Percentiles rank a stretch among this genome's conserved stretches.
Evolutionary conservation across 1,140 invertebrate species (phyloP).

Genomic region (Holcopasites calliopsidis): DNA sequence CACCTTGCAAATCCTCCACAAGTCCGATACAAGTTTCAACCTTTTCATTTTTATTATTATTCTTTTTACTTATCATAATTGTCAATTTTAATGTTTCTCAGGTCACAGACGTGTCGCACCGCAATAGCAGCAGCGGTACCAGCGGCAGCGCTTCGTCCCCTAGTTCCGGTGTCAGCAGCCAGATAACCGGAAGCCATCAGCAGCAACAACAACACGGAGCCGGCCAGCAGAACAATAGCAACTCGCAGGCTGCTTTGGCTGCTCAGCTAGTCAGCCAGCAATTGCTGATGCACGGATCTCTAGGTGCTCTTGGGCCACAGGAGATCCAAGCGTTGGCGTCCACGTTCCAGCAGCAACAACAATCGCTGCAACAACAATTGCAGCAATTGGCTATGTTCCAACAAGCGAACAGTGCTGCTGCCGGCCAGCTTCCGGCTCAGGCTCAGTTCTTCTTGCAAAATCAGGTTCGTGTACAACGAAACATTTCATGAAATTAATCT

Average conservation of each 20-base stretch:
- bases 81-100: slow-evolving; percentile 31
- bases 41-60: no score
- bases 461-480: slow-evolving; percentile 81
- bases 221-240: slow-evolving; percentile 71
- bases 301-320: slow-evolving; percentile 80
- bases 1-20: no score
- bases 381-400: slow-evolving; percentile 89
- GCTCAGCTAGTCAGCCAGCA: slow-evolving; percentile 85
- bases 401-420: slow-evolving; percentile 78
- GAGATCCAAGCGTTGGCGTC: slow-evolving; percentile 85
- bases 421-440: slow-evolving; percentile 82
- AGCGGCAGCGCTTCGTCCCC: slow-evolving; percentile 80
- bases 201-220: slow-evolving; percentile 65
- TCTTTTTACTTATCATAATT: no score
- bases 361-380: slow-evolving; percentile 83
- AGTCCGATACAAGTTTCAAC: no score
- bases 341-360: slow-evolving; percentile 83
- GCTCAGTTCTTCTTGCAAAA: slow-evolving; percentile 90
- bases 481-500: neutral
- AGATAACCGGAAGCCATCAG: slow-evolving; percentile 75
- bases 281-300: slow-evolving; percentile 80
- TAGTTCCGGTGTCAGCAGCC: slow-evolving; percentile 81
- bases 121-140: slow-evolving; percentile 79
- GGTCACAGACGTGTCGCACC: slow-evolving; percentile 81
- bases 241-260: slow-evolving; percentile 82